These are phyloP conservation scores for Aurelia aurita DNA, from an alignment of 30 jellyfish, hydroid and myxozoan genomes.

Conservation along the genomic window DNA sequence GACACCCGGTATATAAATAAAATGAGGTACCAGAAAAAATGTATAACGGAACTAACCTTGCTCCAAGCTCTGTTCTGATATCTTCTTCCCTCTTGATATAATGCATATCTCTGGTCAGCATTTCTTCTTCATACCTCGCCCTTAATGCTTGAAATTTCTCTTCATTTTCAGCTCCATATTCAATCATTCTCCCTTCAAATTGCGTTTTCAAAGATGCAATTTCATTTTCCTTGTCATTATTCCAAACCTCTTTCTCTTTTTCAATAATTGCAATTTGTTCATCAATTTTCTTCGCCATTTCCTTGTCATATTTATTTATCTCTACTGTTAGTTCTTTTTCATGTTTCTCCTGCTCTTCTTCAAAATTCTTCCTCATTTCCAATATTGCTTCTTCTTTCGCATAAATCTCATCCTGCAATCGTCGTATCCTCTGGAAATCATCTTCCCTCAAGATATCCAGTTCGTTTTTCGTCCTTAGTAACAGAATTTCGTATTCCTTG, in stretches of 20 bases:
- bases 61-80: constrained; percentile 2
- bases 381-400: constrained; percentile 52
- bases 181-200: constrained; percentile 34
- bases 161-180: constrained; percentile 26
- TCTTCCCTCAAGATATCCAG: constrained; percentile 56
- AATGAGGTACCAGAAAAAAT: neutral
- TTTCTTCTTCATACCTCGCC: constrained; percentile 32
- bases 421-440: constrained; percentile 60
- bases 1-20: too few species aligned
- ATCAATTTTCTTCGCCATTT: constrained; percentile 33
- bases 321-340: constrained; percentile 34
- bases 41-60: neutral
- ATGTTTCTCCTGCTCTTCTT: constrained; percentile 7
- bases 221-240: constrained; percentile 16
- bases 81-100: constrained; percentile 30
- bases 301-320: constrained; percentile 19
- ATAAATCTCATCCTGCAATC: constrained; percentile 67
- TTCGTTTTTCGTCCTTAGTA: constrained; percentile 57
- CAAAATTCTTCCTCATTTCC: constrained; percentile 48
- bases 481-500: constrained; percentile 41
- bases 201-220: constrained; percentile 8
- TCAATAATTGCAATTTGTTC: constrained; percentile 20
- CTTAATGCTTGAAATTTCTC: constrained; percentile 32
- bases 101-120: constrained; percentile 28
- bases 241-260: constrained; percentile 50